Evolutionary conservation across 2,888 invertebrate species (phyloP).

Genomic region (Aleiodes testaceus): DNA sequence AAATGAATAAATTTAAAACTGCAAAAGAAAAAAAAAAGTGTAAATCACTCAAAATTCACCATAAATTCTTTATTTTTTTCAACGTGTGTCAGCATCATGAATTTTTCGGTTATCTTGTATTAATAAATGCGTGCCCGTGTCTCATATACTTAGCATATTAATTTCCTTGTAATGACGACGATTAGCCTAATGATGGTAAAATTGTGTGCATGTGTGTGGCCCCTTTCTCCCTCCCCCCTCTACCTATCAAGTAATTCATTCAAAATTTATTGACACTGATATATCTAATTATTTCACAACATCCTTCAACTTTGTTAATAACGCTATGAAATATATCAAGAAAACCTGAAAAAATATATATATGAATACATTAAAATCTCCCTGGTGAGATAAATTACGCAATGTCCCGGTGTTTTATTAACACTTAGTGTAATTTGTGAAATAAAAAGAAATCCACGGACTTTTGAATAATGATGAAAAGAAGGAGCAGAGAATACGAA

Average conservation of each 20-base stretch:
- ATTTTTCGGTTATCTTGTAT: slow-evolving; percentile 22
- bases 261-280: slow-evolving; percentile 36
- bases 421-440: slow-evolving; percentile 10
- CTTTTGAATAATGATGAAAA: not conserved
- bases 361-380: slow-evolving; percentile 1
- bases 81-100: no score
- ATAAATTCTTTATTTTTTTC: no score
- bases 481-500: no score
- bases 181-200: slow-evolving; percentile 67
- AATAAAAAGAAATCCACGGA: not conserved
- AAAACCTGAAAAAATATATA: not conserved
- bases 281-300: slow-evolving; percentile 13
- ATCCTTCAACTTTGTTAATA: slow-evolving; percentile 1
- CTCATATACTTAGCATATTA: slow-evolving; percentile 68
- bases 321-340: no score
- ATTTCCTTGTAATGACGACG: slow-evolving; percentile 67
- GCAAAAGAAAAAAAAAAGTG: not conserved
- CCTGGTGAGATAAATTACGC: slow-evolving; percentile 16
- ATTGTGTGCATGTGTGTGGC: slow-evolving; percentile 54
- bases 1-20: no score
- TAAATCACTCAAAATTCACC: not conserved
- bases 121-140: slow-evolving; percentile 52
- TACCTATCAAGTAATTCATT: not conserved
- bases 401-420: slow-evolving; percentile 23
- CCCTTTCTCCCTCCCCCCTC: not conserved